Evolutionary conservation across 2,888 invertebrate species (phyloP).

Genomic region (Callyntrura sp.): DNA sequence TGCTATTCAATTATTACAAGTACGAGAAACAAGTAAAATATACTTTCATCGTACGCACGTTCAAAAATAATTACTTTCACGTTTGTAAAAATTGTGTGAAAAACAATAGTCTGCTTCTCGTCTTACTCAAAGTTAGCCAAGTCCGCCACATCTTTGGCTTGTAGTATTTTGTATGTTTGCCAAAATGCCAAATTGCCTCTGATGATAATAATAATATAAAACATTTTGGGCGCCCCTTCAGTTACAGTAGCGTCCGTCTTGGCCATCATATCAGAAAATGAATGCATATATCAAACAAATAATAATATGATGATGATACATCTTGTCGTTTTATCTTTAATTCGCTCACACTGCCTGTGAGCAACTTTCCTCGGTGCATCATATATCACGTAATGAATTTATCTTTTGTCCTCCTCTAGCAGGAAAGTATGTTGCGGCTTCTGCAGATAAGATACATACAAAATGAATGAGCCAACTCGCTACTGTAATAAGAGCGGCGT

Average conservation of each 20-base stretch:
- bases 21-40: no score
- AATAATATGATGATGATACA: no score
- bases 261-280: background rate
- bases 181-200: conserved; percentile 68
- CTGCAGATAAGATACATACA: background rate
- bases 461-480: background rate
- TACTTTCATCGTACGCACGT: no score
- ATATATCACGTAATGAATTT: background rate
- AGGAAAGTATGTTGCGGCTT: background rate
- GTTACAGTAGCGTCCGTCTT: background rate
- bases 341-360: background rate
- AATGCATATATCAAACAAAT: no score
- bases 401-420: background rate
- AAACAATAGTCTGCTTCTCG: no score
- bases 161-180: conserved; percentile 38
- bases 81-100: no score
- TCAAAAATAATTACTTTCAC: no score
- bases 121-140: no score
- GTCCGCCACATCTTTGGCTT: no score
- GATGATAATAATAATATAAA: conserved; percentile 44
- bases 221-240: background rate
- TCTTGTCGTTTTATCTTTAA: background rate
- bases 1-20: no score
- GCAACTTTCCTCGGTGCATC: background rate
- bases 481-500: background rate